phyloP scores from a whole-genome alignment of 1,140 invertebrate species.

The Penaeus vannamei region DNA sequence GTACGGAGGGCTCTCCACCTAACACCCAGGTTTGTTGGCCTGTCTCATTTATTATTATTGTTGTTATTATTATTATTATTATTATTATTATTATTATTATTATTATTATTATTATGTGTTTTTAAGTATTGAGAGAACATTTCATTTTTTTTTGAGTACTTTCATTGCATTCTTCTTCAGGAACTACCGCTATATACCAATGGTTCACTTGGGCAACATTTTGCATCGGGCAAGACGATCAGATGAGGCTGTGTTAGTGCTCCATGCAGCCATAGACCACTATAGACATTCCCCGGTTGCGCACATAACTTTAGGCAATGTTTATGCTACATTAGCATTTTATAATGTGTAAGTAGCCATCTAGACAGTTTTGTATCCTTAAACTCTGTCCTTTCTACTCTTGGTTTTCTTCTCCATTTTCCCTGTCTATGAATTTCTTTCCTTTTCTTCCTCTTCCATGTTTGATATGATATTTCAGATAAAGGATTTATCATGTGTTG shows the following conservation, averaged over 20 bases:
- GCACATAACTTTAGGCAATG: slow-evolving; percentile 85
- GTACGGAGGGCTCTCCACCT: slow-evolving; percentile 83
- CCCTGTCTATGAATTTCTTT: too few relatives aligned
- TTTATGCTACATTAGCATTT: slow-evolving; percentile 80
- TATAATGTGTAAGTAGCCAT: slow-evolving; percentile 74
- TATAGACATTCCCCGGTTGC: slow-evolving; percentile 80
- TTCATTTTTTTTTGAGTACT: too few relatives aligned
- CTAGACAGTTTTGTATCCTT: not conserved
- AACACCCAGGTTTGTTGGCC: slow-evolving; percentile 79
- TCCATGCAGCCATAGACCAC: slow-evolving; percentile 86
- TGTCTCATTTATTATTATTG: not conserved
- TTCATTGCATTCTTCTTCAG: slow-evolving; percentile 72
- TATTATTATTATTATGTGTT: not conserved
- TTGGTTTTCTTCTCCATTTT: too few relatives aligned
- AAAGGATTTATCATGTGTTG: too few relatives aligned
- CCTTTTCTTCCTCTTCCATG: too few relatives aligned
- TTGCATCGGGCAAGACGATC: slow-evolving; percentile 82
- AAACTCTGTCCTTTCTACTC: not conserved
- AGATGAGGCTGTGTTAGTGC: slow-evolving; percentile 84
- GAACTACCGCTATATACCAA: slow-evolving; percentile 83
- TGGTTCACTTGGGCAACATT: slow-evolving; percentile 86
- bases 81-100: not conserved
- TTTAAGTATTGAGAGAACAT: not conserved
- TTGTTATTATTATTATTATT: too few relatives aligned
- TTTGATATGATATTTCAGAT: too few relatives aligned